Evolutionary conservation across 1,140 invertebrate species (phyloP).

Genomic region (Leucophenga varia): DNA sequence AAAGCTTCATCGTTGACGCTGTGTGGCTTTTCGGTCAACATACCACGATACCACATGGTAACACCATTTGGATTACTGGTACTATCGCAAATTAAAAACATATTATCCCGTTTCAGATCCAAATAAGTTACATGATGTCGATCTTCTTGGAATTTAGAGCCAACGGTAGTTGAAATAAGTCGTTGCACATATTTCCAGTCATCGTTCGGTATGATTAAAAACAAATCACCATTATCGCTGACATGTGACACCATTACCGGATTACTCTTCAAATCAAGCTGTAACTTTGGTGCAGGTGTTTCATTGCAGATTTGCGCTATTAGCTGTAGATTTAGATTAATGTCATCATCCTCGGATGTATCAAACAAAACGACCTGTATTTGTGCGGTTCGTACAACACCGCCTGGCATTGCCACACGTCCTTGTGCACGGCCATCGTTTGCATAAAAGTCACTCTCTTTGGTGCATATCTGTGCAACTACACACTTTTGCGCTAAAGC

Average conservation of each 20-base stretch:
- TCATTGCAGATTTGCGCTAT: slow-evolving; percentile 34
- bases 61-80: slow-evolving; percentile 13
- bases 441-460: slow-evolving; percentile 25
- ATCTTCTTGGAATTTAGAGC: slow-evolving; percentile 29
- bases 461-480: slow-evolving; percentile 44
- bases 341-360: slow-evolving; percentile 47
- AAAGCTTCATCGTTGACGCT: slow-evolving; percentile 34
- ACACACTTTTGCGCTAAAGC: slow-evolving; percentile 37
- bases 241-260: slow-evolving; percentile 42
- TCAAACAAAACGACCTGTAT: slow-evolving; percentile 49
- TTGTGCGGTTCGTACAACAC: slow-evolving; percentile 19
- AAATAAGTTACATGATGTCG: slow-evolving; percentile 30
- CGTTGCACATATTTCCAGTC: slow-evolving; percentile 45
- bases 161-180: slow-evolving; percentile 36
- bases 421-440: slow-evolving; percentile 25
- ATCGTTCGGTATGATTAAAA: slow-evolving; percentile 34
- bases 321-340: slow-evolving; percentile 46
- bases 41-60: slow-evolving; percentile 48
- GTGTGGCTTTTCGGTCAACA: slow-evolving; percentile 25
- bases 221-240: slow-evolving; percentile 44
- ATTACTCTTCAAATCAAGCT: slow-evolving; percentile 34
- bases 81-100: slow-evolving; percentile 46
- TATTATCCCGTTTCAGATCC: slow-evolving; percentile 36
- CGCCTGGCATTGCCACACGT: slow-evolving; percentile 4
- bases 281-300: slow-evolving; percentile 34